phyloP scores from a whole-genome alignment of 2,113 vertebrate genomes.

The Brachyhypopomus gauderio region DNA sequence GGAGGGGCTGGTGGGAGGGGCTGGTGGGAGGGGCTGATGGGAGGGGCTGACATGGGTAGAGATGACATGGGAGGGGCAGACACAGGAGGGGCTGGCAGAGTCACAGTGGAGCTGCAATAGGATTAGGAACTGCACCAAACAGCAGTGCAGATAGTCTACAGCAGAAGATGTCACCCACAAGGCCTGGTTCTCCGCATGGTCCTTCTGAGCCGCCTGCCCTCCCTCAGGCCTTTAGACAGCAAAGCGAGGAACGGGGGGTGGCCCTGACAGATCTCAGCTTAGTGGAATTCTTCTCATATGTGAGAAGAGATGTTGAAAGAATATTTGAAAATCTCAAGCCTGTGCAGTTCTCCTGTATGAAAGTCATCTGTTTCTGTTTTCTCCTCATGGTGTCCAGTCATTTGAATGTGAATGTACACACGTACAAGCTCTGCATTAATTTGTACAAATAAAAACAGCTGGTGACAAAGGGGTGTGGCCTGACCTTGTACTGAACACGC shows the following conservation, averaged over 20 bases:
- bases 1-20: constrained; percentile 46
- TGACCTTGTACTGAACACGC: constrained; percentile 57
- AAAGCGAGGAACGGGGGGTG: not conserved
- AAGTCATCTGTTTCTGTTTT: not conserved
- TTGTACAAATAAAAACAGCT: constrained; percentile 28
- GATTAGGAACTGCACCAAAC: constrained; percentile 64
- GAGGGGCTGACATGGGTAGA: constrained; percentile 54
- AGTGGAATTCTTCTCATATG: not conserved
- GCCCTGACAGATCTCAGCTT: too few relatives aligned
- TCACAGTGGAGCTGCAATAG: constrained; percentile 65
- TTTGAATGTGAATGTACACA: not conserved
- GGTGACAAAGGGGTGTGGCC: not conserved
- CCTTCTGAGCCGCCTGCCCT: not conserved
- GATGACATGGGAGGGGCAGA: constrained; percentile 63
- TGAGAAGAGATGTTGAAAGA: not conserved
- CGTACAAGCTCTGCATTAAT: constrained; percentile 29
- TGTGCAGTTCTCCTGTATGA: not conserved
- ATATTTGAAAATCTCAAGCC: not conserved
- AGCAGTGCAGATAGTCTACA: constrained; percentile 57
- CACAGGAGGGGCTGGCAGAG: constrained; percentile 55
- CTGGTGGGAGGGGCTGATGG: constrained; percentile 65
- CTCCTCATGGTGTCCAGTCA: not conserved
- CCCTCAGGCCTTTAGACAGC: constrained; percentile 23
- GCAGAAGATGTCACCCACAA: constrained; percentile 44
- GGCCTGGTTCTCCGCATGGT: not conserved